These are phyloP conservation scores for Lindbergichthys nudifrons DNA, from an alignment of 2,797 vertebrate species.

Conservation along the genomic window DNA sequence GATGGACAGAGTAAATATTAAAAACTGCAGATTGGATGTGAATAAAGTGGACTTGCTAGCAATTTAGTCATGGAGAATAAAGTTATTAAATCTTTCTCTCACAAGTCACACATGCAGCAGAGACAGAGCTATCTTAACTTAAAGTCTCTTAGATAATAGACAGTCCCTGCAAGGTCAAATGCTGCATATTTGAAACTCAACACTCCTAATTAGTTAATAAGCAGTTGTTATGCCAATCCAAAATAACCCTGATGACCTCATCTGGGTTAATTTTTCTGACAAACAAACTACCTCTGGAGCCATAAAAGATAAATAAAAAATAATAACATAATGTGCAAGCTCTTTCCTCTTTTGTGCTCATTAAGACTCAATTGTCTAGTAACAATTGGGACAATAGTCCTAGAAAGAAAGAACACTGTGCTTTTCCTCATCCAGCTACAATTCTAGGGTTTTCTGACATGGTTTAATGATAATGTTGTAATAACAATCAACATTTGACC, in stretches of 20 bases:
- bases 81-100: no score
- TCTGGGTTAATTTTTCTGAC: background rate
- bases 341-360: background rate
- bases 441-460: conserved; percentile 31
- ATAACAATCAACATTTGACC: conserved; percentile 22
- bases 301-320: no score
- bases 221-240: background rate
- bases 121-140: background rate
- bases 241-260: background rate
- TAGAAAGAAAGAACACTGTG: conserved; percentile 19
- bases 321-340: background rate
- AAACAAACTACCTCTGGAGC: background rate
- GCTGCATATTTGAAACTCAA: background rate
- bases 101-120: background rate
- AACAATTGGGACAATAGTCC: conserved; percentile 8
- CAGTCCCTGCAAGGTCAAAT: background rate
- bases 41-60: background rate
- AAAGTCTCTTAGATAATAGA: background rate
- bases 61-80: background rate
- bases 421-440: background rate
- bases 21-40: background rate
- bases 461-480: conserved; percentile 21
- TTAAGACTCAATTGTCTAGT: background rate
- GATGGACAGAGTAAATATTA: background rate
- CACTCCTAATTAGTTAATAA: background rate